Evolutionary conservation across 2,797 vertebrate species (phyloP).

Genomic region (Apogon hyalosoma): DNA sequence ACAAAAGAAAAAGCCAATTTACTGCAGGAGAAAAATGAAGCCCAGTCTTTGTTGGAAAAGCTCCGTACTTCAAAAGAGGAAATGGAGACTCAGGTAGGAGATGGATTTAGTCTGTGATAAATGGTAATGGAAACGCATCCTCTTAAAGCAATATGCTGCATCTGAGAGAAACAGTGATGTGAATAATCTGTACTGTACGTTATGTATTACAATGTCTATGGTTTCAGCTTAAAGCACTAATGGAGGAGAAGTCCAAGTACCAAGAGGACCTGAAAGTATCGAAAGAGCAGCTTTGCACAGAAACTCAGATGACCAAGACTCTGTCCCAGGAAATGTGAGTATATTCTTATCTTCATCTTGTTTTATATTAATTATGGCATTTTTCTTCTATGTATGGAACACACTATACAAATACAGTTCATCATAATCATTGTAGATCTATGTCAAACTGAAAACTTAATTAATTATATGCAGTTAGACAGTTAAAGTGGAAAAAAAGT

Average conservation of each 20-base stretch:
- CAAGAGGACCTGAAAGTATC: conserved; percentile 88
- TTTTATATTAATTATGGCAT: background rate
- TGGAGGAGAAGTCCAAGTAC: conserved; percentile 87
- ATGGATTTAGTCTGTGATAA: background rate
- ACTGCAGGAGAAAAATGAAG: conserved; percentile 86
- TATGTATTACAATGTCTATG: conserved; percentile 11
- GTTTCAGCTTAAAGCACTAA: conserved; percentile 88
- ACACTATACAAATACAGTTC: no score
- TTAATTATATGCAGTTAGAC: background rate
- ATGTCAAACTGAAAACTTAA: no score
- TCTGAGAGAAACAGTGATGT: no score
- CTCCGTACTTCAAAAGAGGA: conserved; percentile 85
- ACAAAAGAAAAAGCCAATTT: conserved; percentile 86
- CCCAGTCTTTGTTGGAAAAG: conserved; percentile 82
- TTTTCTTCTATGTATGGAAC: background rate
- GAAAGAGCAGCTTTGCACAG: conserved; percentile 87
- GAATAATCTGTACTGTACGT: no score
- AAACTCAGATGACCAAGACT: conserved; percentile 87
- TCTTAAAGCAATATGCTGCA: no score
- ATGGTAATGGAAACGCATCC: no score
- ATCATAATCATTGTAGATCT: no score
- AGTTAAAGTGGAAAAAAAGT: background rate
- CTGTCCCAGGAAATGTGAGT: conserved; percentile 94
- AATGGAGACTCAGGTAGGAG: conserved; percentile 88
- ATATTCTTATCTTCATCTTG: background rate